Base-by-base conservation (phyloP, 2,797 vertebrate species). In the Channallabes apus region DNA sequence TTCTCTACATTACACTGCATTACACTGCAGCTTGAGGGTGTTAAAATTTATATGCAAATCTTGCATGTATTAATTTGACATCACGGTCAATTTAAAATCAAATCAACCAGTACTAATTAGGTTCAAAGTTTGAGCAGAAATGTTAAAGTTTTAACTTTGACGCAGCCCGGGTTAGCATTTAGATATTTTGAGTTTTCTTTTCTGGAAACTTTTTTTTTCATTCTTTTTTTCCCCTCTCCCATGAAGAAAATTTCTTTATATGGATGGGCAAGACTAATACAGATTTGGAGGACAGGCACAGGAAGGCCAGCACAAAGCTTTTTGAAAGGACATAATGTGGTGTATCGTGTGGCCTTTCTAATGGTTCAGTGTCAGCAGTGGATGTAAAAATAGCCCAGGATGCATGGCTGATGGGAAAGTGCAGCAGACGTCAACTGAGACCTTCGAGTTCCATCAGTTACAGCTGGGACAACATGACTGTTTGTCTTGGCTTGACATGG, bases 311-410 rank as follows among this genome's bases (percentile, higher is more conserved):
- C 4, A 24, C 38, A 72, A 78, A 27, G 59, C 71, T 78, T 77
- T 38, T 15, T 76, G 61, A 84, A 71, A 84, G 61, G 61, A 84
- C 75, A 80, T 51, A 75, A 80, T 24, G 79, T n/a, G 56, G 82
- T 61, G 61, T 83, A 84, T 90, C 89, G 87, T 87, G 69, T 89
- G 84, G 80, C 88, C 89, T 93, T 92, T 93, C 91, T 85, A 89
- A 87, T 91, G 91, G 93, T 92, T 92, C 92, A 93, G 92, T 94
- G 92, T 93, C 93, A 93, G 90, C 91, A 92, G 91, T 82, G 85
- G 77, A 88, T 90, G 90, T 95, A 95, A 94, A 95, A 95, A 96
- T 95, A 95, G 93, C 91, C 85, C 80, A 76, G 83, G 88, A 92
- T 91, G 89, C 88, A 91, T 93, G 90, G 59, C 59, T 91, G 92